Conservation (phyloP, 2,888 invertebrate genomes). For the Habroteleia sp. region DNA sequence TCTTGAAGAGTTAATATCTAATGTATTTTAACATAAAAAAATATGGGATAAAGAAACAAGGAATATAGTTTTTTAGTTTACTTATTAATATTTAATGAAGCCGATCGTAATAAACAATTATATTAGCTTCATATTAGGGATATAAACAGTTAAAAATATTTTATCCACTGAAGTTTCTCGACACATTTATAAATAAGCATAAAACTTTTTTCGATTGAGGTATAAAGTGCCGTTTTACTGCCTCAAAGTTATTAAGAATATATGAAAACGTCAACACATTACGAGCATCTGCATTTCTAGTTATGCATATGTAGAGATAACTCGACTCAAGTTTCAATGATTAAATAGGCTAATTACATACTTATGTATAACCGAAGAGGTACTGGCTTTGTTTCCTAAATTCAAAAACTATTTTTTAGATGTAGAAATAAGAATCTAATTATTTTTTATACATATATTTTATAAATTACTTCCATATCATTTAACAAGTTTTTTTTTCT, state of each 20-base stretch:
- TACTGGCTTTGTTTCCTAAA: conserved; percentile 18
- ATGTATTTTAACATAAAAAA: no score
- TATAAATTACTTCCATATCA: no score
- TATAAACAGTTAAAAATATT: no score
- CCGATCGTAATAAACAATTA: no score
- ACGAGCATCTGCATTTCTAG: conserved; percentile 54
- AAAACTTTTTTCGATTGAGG: conserved; percentile 11
- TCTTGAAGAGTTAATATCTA: no score
- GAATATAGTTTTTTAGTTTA: no score
- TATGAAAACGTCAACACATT: conserved; percentile 14
- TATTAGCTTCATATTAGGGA: no score
- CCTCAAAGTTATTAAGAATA: conserved; percentile 17
- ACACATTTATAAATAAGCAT: conserved; percentile 15
- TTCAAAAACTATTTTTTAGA: conserved; percentile 17
- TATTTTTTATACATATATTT: no score
- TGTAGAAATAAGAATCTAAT: no score
- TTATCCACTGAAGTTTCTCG: not conserved
- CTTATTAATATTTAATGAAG: no score
- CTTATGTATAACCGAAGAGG: conserved; percentile 18
- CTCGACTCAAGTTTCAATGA: conserved; percentile 29
- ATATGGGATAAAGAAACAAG: no score
- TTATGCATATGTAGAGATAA: conserved; percentile 50
- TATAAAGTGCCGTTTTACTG: conserved; percentile 16
- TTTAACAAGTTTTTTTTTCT: no score
- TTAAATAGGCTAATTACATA: conserved; percentile 53